Evolutionary conservation across 2,888 invertebrate genomes (phyloP), one percentile per base, ranked within the genome.

Genomic region (Amphipyra berbera): DNA sequence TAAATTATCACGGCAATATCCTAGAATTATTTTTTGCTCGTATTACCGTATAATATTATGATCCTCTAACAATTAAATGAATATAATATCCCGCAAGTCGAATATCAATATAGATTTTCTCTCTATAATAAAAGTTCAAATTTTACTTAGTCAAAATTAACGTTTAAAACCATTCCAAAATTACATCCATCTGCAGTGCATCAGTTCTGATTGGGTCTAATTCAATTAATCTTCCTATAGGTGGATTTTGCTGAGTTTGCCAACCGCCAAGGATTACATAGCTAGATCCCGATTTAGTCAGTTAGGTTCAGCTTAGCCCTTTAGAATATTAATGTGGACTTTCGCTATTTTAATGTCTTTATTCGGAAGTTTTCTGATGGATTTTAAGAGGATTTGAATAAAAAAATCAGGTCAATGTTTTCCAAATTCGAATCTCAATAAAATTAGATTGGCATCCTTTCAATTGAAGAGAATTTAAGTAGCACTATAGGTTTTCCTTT

Each of bases 171-270:
- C 27, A 71, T 60, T 72, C 41, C 30, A 45, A 68, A 69, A 73
- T 71, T 61, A 68, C 62, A 68, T 56, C 49, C 61, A 67, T 76
- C 73, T 63, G 64, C 65, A 67, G 38, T 74, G 56, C 63, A 71
- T 74, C 52, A 55, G 67, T 54, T 70, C 53, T 59, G 66, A 73
- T 64, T 75, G 52, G 44, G 57, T 64, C 73, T 81, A 79, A 84
- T 85, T 82, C 68, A 79, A 84, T 84, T 84, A 82, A 81, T 81
- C 66, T 79, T 70, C 45, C 64, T 70, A 72, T 69, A 64, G 68
- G 63, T 64, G 50, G 52, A 69, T 69, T 75, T 56, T 50, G 65
- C 75, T 55, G 68, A 79, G 73, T 76, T 66, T 55, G 64, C 69
- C 61, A 47, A 69, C 59, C 50, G 30, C 44, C 14, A 48, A 60